Percentiles rank a stretch among this genome's conserved stretches.
phyloP scores from a whole-genome alignment of 2,113 vertebrate genomes.

The Taxidea taxus region DNA sequence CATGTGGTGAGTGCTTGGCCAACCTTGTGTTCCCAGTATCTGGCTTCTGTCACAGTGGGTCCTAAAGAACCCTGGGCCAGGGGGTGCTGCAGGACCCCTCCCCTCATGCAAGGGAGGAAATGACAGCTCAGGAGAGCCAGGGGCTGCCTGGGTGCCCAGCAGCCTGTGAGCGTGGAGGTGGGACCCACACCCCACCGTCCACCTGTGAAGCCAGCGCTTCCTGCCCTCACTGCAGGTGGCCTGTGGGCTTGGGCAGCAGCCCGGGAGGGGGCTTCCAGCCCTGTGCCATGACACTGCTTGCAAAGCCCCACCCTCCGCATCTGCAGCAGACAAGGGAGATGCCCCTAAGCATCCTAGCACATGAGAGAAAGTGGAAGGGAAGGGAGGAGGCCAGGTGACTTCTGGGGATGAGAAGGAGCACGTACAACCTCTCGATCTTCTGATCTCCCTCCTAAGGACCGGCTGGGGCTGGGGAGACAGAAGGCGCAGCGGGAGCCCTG shows the following conservation, averaged over 20 bases:
- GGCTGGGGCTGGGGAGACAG: accelerated
- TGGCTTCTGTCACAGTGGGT: accelerated
- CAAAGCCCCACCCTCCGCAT: not conserved
- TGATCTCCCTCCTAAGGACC: not conserved
- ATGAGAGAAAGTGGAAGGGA: not conserved
- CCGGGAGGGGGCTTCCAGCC: not conserved
- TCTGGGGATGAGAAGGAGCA: not conserved
- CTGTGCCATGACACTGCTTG: not conserved
- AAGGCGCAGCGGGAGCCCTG: accelerated
- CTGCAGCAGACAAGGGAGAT: not conserved
- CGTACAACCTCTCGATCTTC: accelerated
- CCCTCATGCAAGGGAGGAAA: no score
- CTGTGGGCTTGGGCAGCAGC: not conserved
- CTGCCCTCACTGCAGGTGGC: accelerated
- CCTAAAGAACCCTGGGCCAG: not conserved
- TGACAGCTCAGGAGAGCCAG: accelerated
- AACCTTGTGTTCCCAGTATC: not conserved
- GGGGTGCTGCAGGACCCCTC: no score
- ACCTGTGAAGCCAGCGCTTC: not conserved
- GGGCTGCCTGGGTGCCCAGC: not conserved
- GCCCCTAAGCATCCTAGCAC: accelerated
- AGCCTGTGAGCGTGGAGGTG: not conserved
- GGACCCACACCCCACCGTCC: accelerated
- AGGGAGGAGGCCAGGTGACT: not conserved
- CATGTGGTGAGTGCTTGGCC: accelerated